phyloP scores from a whole-genome alignment of 2,888 invertebrate species.

The Beris morrisii region DNA sequence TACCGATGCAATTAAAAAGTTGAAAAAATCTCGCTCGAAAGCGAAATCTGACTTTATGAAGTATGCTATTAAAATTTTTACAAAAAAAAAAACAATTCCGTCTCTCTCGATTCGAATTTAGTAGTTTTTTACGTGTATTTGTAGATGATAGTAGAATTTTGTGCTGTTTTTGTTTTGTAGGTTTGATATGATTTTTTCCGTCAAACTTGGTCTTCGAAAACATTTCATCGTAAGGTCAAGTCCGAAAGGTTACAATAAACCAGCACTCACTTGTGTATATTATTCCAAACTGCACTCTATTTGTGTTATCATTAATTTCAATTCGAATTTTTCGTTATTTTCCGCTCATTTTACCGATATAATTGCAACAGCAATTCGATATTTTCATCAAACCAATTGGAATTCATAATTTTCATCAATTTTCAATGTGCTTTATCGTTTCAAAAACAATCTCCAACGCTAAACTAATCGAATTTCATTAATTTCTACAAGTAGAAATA shows the following conservation, averaged over 20 bases:
- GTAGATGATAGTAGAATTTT: background rate
- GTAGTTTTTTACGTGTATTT: constrained; percentile 32
- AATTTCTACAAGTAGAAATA: constrained; percentile 42
- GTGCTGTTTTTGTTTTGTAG: too few species aligned
- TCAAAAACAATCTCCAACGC: constrained; percentile 6
- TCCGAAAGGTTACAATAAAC: background rate
- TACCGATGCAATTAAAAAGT: constrained; percentile 25
- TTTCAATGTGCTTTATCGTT: constrained; percentile 5
- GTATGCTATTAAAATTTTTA: constrained; percentile 45
- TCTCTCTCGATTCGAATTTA: constrained; percentile 32
- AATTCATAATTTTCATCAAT: constrained; percentile 16
- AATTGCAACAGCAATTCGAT: constrained; percentile 7
- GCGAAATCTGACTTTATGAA: constrained; percentile 53
- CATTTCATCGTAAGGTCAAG: background rate
- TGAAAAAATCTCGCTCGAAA: constrained; percentile 46
- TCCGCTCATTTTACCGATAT: constrained; percentile 22
- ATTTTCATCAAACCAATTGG: constrained; percentile 31
- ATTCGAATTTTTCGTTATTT: constrained; percentile 1
- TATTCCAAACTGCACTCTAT: constrained; percentile 22
- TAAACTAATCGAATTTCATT: constrained; percentile 7
- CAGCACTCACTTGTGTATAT: constrained; percentile 25
- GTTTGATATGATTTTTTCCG: too few species aligned
- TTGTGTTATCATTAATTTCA: background rate
- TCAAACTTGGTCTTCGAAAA: too few species aligned
- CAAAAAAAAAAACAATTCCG: constrained; percentile 5